Evolutionary conservation across 2,888 invertebrate genomes (phyloP).

Genomic region (Dilophus febrilis): DNA sequence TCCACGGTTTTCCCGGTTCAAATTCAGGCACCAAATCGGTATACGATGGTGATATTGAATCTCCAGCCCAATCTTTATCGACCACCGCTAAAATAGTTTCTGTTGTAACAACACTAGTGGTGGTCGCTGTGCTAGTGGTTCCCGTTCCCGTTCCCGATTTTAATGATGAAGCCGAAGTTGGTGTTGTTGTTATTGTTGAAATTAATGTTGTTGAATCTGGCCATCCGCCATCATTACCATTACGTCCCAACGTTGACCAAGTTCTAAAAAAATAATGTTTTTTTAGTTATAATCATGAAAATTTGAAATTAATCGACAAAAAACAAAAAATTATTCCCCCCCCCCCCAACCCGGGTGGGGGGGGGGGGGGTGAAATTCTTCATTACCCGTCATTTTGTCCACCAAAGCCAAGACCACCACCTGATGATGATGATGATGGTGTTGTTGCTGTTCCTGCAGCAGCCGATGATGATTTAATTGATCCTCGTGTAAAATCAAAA

Average conservation of each 20-base stretch:
- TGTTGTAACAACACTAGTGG: slow-evolving; percentile 51
- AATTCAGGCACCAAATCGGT: slow-evolving; percentile 90
- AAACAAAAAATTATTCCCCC: no score
- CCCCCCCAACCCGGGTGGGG: no score
- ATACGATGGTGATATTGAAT: slow-evolving; percentile 50
- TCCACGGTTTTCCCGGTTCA: slow-evolving; percentile 97
- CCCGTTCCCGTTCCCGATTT: no score
- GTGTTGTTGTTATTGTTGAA: no score
- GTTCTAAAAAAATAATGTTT: no score
- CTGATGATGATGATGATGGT: slow-evolving; percentile 30
- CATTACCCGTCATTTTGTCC: slow-evolving; percentile 52
- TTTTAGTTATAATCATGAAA: no score
- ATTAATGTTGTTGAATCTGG: slow-evolving; percentile 42
- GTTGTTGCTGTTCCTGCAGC: slow-evolving; percentile 58
- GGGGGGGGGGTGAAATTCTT: no score
- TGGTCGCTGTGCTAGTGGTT: slow-evolving; percentile 54
- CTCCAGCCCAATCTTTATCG: slow-evolving; percentile 69
- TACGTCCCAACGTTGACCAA: slow-evolving; percentile 68
- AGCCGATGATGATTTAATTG: slow-evolving; percentile 70
- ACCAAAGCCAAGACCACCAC: slow-evolving; percentile 48
- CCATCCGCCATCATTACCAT: slow-evolving; percentile 55
- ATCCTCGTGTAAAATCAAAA: slow-evolving; percentile 66
- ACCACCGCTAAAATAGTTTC: slow-evolving; percentile 56
- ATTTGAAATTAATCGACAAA: no score
- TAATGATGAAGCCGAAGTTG: no score